phyloP scores from a whole-genome alignment of 2,113 vertebrate species.

The Bos javanicus region DNA sequence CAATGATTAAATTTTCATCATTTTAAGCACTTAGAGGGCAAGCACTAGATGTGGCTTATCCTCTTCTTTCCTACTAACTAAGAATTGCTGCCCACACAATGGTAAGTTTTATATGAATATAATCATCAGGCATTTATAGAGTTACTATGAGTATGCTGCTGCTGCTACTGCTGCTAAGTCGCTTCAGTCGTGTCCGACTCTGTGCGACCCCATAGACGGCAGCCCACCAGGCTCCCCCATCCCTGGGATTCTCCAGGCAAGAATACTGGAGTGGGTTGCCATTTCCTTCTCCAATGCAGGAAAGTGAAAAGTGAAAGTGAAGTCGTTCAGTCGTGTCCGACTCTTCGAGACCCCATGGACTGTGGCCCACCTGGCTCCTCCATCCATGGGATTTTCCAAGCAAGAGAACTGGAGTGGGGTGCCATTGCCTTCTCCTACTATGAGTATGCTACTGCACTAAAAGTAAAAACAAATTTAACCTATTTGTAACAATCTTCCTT shows the following conservation, averaged over 20 bases:
- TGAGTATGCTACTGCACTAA: neutral
- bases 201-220: too few species aligned
- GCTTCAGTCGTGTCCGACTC: too few species aligned
- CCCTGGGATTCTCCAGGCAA: too few species aligned
- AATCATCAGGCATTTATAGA: neutral
- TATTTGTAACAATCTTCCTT: neutral
- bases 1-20: neutral
- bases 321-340: too few species aligned
- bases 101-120: neutral
- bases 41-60: neutral
- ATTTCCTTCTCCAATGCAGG: too few species aligned
- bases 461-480: neutral
- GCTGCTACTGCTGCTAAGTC: neutral
- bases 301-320: too few species aligned
- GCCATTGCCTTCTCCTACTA: neutral
- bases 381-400: too few species aligned
- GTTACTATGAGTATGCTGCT: neutral
- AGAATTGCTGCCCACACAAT: neutral
- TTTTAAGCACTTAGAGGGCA: neutral
- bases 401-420: too few species aligned
- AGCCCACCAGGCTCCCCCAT: too few species aligned
- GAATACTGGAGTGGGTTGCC: too few species aligned
- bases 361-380: too few species aligned
- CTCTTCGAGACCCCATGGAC: too few species aligned
- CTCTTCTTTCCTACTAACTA: neutral